Evolutionary conservation across 2,797 vertebrate species (phyloP), one percentile per base, ranked within the genome.

Genomic region (Masticophis lateralis): DNA sequence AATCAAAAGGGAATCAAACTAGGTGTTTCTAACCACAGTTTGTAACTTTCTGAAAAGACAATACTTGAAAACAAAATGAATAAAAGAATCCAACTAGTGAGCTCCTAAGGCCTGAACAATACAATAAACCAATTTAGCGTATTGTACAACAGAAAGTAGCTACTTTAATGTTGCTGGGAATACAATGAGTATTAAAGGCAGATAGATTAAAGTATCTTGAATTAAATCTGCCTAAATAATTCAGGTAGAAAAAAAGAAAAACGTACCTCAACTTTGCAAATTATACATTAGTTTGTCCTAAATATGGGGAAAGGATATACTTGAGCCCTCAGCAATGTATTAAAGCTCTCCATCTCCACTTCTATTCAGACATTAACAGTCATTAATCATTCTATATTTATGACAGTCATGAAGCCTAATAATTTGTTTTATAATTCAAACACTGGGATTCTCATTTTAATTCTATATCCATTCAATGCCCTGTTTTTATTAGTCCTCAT

Each of bases 41-140:
- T 96, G 14, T 9, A 7, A 92, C 91, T 95, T 94, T 94, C 92
- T 94, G 95, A 91, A 94, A 92, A 95, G 87, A 83, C 4, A 4
- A 57, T 87, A 53, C 90, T 91, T 94, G 95, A 95, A 95, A 95
- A 95, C 92, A 92, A 2, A 89, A 95, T 37, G 95, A 94, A 95
- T 94, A 47, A 93, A 90, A 96, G 94, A 95, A 96, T 96, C 94
- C 94, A 93, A 60, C 91, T 51, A 91, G n/a, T 94, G 93, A 95
- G 90, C 95, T 0, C 57, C 90, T 88, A 51, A 53, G 22, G 28
- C 27, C 3, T 55, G 47, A n/a, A 88, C 18, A 59, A 32, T 27
- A 90, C 59, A 53, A 51, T 53, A 66, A 90, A 90, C 37, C 56
- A 92, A 86, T 89, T 32, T 14, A 63, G 56, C 14, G 14, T 63